Evolutionary conservation across 2,113 vertebrate genomes (phyloP), one percentile per base, ranked within the genome.

Genomic region (Centrocercus urophasianus): DNA sequence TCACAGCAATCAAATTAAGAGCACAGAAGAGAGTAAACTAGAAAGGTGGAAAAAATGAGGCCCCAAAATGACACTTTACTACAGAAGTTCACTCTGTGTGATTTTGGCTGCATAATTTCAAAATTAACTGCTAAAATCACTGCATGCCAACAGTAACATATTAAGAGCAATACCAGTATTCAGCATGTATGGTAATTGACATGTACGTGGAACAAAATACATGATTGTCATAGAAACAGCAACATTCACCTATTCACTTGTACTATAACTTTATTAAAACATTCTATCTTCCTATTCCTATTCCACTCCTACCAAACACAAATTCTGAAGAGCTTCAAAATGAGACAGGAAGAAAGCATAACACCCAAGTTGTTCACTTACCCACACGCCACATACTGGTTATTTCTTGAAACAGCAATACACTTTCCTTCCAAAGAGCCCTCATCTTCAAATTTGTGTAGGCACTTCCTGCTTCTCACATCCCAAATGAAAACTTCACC

Each of bases 401-500:
- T 99, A 69, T 99, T 98, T 43, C 70, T 97, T 6, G 99, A 99
- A 21, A 98, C 12, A 13, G 99, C 98, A 13, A 99, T 98, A 81
- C 98, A 98, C 27, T 98, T 98, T 5, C 97, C 98, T 90, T 74
- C 97, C 74, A 99, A 97, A 72, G 98, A 99, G 59, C 99, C 99
- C 61, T 99, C 99, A 75, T 99, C 99, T 15, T 96, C 78, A 76
- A 99, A 99, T 91, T 95, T 97, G 96, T 98, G 98, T 11, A 99
- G 47, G 82, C 99, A 99, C 4, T 96, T 98, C 38, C 98, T 98
- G 82, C 98, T 99, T 92, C 98, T 98, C 82, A 99, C 96, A 88
- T 99, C 99, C 99, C 99, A 99, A 66, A 99, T 85, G 20, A 98
- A 99, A 93, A 99, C 98, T 94, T 99, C 98, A 0, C 99, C 99